Conservation (phyloP, 2,888 invertebrate genomes). For the Eristalis tenax region DNA sequence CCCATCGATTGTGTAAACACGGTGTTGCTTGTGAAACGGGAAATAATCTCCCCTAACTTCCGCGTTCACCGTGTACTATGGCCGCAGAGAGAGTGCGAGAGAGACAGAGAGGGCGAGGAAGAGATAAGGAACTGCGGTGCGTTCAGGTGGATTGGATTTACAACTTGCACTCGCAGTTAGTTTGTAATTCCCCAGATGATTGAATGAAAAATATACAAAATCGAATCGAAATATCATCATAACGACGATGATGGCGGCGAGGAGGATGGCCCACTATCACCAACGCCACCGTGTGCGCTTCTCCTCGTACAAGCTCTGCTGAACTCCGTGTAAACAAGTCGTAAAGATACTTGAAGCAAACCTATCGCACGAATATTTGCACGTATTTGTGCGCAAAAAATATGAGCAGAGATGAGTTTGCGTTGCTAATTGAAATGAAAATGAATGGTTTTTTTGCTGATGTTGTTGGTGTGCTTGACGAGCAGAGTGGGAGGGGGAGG, state of each 20-base stretch:
- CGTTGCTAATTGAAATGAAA: neutral
- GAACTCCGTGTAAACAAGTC: constrained; percentile 11
- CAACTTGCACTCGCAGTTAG: constrained; percentile 33
- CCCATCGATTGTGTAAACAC: neutral
- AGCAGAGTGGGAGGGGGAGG: neutral
- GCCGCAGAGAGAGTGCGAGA: too few species aligned
- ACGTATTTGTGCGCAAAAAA: neutral
- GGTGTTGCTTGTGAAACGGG: neutral
- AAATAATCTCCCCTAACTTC: neutral
- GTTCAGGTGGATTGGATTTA: constrained; percentile 3
- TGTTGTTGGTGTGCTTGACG: neutral
- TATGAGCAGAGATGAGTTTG: neutral
- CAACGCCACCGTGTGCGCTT: neutral
- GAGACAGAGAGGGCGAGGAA: too few species aligned
- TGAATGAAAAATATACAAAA: constrained; percentile 35
- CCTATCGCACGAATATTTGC: neutral
- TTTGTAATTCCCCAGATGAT: constrained; percentile 36
- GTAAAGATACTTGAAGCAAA: constrained; percentile 9
- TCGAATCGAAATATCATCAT: neutral
- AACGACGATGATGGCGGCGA: neutral
- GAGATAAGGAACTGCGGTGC: neutral
- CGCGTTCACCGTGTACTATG: neutral
- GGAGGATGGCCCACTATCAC: neutral
- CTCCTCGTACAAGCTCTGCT: neutral
- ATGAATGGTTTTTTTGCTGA: neutral